Evolutionary conservation across 2,888 invertebrate species (phyloP), one percentile per base, ranked within the genome.

Genomic region (Heliconius charithonia): DNA sequence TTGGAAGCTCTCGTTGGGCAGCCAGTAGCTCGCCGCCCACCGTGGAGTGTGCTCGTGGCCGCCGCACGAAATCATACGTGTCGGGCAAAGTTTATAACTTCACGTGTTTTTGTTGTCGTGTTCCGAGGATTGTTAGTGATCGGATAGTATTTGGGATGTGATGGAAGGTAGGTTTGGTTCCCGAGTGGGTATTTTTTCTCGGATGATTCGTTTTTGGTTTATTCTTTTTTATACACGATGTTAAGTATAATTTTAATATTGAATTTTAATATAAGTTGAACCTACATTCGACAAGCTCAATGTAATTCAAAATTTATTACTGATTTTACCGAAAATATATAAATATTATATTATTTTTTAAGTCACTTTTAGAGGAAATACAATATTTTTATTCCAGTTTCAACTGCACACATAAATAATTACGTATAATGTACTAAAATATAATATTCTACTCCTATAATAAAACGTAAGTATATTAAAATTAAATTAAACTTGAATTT

Each of bases 71-170:
- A 59, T 16, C 16, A 16, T 37, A 59, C 32, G 72, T 13, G 16
- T 25, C 71, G 29, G 86, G 86, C 70, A 92, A 93, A 92, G 90
- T 92, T 93, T 84, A 82, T 87, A 90, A 89, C 91, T 89, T 82
- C 80, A 78, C 82, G 82, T 81, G 81, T 75, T 72, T 63, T 77
- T 63, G 45, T 56, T 74, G 29, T 70, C 51, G 65, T 62, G 67
- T 76, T 32, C 29, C 37, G 22, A 62, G 75, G 78, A 76, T 79
- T 73, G 32, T 73, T 76, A 73, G 72, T 79, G 73, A 45, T n/a
- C 70, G 75, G 72, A 59, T 65, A 65, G 74, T 75, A 51, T 65
- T 66, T 79, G 76, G 79, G 51, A 81, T 80, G 77, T 79, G 65
- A 77, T 69, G 13, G 66, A 62, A 73, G 79, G 80, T 81, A 27